A percentile compares a stretch with the other conserved stretches of the same genome.
Evolutionary conservation across 1,140 invertebrate species (phyloP).

Genomic region (Nomia melanderi): DNA sequence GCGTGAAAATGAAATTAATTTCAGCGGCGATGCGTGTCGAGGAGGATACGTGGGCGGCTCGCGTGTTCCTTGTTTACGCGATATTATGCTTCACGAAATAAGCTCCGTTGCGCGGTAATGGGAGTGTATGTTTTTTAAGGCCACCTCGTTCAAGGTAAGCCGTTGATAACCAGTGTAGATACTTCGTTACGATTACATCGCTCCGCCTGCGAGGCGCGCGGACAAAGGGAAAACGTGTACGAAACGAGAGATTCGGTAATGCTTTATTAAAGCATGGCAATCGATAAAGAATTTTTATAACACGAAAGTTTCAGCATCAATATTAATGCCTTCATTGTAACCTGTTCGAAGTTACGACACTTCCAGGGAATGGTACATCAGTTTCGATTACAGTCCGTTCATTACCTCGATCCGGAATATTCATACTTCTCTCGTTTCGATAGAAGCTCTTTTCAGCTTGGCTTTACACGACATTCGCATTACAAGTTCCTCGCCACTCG

Average conservation of each 20-base stretch:
- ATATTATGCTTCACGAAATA: constrained; percentile 2
- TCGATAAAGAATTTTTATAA: background rate
- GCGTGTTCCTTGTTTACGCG: background rate
- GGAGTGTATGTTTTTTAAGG: background rate
- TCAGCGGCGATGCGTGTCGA: background rate
- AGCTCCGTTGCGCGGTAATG: background rate
- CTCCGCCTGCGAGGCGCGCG: background rate
- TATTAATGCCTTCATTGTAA: no score
- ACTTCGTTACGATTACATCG: background rate
- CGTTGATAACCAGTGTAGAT: background rate
- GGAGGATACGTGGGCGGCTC: background rate
- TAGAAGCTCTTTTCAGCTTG: no score
- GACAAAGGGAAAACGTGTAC: background rate
- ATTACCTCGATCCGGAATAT: no score
- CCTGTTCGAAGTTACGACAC: no score
- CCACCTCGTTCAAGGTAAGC: background rate
- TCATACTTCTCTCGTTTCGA: no score
- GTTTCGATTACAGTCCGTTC: no score
- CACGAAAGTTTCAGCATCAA: no score
- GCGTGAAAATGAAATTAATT: background rate
- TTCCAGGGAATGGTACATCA: no score
- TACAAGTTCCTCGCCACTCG: no score
- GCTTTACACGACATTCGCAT: no score
- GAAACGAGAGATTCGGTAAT: background rate
- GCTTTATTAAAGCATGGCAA: no score